These are phyloP conservation scores for Drosophila ananassae DNA, from an alignment of 1,140 invertebrate species.

Conservation along the genomic window DNA sequence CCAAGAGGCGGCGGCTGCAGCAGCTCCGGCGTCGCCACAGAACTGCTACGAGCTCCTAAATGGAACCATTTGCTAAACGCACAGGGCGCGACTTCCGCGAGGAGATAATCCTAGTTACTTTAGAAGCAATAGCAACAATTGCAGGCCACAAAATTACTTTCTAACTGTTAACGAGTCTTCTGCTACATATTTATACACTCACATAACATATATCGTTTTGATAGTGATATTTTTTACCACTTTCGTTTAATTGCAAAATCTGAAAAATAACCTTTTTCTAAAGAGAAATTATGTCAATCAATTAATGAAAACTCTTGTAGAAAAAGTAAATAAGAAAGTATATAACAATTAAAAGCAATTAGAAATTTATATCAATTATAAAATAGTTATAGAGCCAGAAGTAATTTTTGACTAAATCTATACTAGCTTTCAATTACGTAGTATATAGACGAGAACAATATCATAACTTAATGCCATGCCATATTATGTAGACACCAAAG, in stretches of 20 bases:
- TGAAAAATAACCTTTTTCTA: neutral
- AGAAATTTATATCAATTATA: conserved; percentile 35
- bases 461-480: conserved; percentile 69
- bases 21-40: conserved; percentile 34
- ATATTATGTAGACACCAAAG: conserved; percentile 65
- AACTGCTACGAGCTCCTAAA: conserved; percentile 81
- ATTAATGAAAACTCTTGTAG: neutral
- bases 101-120: conserved; percentile 64
- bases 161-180: conserved; percentile 64
- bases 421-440: conserved; percentile 60
- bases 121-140: conserved; percentile 71
- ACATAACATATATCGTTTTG: conserved; percentile 53
- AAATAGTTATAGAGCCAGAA: conserved; percentile 38
- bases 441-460: conserved; percentile 56
- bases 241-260: conserved; percentile 21
- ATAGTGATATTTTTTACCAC: conserved; percentile 50
- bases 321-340: neutral
- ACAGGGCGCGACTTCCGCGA: conserved; percentile 21
- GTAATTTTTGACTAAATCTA: conserved; percentile 52
- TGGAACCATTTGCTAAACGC: conserved; percentile 79
- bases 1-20: conserved; percentile 64
- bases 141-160: conserved; percentile 77
- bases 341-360: conserved; percentile 27
- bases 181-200: conserved; percentile 46
- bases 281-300: neutral